phyloP scores from a whole-genome alignment of 2,113 vertebrate species.

The Emydocephalus ijimae region DNA sequence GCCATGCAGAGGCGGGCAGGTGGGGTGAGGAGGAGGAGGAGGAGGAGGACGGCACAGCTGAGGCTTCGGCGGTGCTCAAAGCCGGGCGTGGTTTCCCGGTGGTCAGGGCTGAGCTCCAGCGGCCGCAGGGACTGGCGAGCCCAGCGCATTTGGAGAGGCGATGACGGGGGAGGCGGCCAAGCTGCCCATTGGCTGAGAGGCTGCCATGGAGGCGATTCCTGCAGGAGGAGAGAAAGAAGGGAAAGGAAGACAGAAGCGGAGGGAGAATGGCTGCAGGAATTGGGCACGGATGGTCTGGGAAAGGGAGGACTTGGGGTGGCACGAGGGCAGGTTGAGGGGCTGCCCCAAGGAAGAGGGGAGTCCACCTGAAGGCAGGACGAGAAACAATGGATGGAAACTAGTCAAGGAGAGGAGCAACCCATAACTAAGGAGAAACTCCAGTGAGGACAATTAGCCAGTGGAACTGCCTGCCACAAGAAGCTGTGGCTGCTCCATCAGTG shows the following conservation, averaged over 20 bases:
- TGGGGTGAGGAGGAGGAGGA: not conserved
- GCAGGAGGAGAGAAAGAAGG: not conserved
- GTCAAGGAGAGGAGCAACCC: not conserved
- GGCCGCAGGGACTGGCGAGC: slow-evolving; percentile 76
- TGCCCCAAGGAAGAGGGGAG: not conserved
- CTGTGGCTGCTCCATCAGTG: not conserved
- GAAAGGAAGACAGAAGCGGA: too few relatives aligned
- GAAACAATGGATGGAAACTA: too few relatives aligned
- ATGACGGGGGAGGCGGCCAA: slow-evolving; percentile 81
- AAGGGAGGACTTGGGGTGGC: not conserved
- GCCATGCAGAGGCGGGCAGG: not conserved
- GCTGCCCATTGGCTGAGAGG: slow-evolving; percentile 76
- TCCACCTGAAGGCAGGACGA: not conserved
- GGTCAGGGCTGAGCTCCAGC: slow-evolving; percentile 79
- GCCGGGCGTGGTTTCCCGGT: not conserved
- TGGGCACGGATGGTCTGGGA: too few relatives aligned
- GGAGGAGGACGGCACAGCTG: not conserved
- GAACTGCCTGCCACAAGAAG: not conserved
- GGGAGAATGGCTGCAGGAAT: not conserved
- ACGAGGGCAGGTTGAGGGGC: not conserved
- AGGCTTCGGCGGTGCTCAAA: not conserved
- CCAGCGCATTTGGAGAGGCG: slow-evolving; percentile 78
- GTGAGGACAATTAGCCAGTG: not conserved
- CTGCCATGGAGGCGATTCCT: slow-evolving; percentile 81
- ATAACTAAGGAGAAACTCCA: not conserved